Base-by-base conservation (phyloP, 2,888 invertebrate genomes). In the Drosophila eohydei region DNA sequence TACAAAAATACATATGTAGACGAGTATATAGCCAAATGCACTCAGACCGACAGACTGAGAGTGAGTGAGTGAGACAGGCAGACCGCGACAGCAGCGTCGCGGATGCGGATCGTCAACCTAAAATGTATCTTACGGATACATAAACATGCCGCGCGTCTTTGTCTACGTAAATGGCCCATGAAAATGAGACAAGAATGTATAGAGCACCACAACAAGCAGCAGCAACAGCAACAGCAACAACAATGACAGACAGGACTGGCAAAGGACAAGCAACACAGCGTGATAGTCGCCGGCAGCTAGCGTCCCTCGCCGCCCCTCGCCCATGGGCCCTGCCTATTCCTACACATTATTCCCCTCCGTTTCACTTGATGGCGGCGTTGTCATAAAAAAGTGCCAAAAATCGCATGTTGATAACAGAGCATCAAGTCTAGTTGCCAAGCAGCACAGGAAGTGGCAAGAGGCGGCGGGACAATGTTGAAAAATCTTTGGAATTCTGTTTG, bases 151-250 rank as follows among this genome's bases (percentile, higher is more conserved):
- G 83, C 81, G 70, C 71, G 71, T 83, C 83, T 87, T 88, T 86
- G 83, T 86, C 83, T 86, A 86, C 86, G 84, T 88, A 87, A 87
- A 87, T 87, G 88, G 84, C 86, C 86, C 87, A 88, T 87, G 88
- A 87, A 87, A 87, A 87, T 88, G 82, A 84, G 82, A 88, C 85
- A 75, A 75, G 75, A 78, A 83, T 81, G 64, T 74, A 70, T 71
- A 82, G 75, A 80, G 60, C 81, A 75, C 74, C 61, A 60, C 61
- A 69, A 60, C 52, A 46, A 41, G 71, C 78, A 63, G 50, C 66
- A 43, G 38, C 62, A 68, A 69, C 75, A 63, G 43, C 66, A 62
- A 14, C 6, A 38, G 38, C n/a, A 48, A 40, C 62, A 51, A 38
- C 21, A 14, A 36, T 62, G 38, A 11, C 64, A 46, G 56, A 30